phyloP scores from a whole-genome alignment of 2,888 invertebrate species.

The Sericinus montela region DNA sequence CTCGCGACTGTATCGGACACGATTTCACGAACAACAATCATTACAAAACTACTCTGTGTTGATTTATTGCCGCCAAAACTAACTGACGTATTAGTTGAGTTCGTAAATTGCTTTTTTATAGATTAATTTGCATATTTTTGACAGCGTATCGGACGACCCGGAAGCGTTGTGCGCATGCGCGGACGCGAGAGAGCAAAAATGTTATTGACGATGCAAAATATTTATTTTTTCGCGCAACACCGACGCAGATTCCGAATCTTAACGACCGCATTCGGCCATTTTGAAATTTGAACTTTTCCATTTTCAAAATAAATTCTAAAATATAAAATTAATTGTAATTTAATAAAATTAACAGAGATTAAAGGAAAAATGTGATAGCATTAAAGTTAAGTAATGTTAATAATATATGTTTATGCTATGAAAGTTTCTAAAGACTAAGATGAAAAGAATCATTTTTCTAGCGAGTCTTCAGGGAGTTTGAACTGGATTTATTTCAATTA shows the following conservation, averaged over 20 bases:
- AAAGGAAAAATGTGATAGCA: background rate
- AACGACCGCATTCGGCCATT: constrained; percentile 30
- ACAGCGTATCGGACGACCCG: constrained; percentile 49
- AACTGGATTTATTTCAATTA: constrained; percentile 76
- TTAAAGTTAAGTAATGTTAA: background rate
- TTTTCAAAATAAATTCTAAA: too few species aligned
- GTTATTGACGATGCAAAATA: constrained; percentile 77
- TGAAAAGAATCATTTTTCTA: constrained; percentile 57
- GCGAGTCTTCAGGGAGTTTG: constrained; percentile 49
- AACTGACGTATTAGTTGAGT: constrained; percentile 9
- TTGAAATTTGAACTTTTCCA: constrained; percentile 23
- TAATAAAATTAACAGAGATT: background rate
- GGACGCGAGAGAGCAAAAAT: constrained; percentile 40
- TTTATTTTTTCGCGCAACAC: constrained; percentile 66
- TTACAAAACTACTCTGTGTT: constrained; percentile 3
- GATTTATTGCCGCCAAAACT: constrained; percentile 20
- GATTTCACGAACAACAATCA: constrained; percentile 8
- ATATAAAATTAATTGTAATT: too few species aligned
- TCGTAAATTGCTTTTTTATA: constrained; percentile 34
- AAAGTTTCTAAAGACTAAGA: constrained; percentile 36
- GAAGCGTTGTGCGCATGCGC: constrained; percentile 58
- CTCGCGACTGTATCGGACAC: constrained; percentile 10
- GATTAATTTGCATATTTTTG: constrained; percentile 78
- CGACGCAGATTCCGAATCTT: constrained; percentile 32
- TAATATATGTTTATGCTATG: constrained; percentile 20